Conservation (phyloP, 2,797 vertebrate genomes). For the Rhabdomys pumilio region DNA sequence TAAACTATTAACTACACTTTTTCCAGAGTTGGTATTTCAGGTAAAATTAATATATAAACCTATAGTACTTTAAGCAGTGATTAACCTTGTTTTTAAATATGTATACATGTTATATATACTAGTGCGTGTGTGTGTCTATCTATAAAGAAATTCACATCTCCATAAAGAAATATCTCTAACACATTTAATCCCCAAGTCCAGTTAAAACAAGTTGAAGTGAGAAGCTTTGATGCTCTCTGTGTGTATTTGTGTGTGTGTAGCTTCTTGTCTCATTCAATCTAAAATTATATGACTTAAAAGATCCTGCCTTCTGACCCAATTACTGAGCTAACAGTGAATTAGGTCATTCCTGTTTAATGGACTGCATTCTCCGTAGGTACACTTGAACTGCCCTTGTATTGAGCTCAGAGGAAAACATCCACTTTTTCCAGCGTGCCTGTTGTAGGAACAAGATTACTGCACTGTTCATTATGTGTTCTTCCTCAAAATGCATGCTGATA, state of each 20-base stretch:
- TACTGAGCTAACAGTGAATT: conserved; percentile 68
- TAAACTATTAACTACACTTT: neutral
- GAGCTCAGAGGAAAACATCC: conserved; percentile 68
- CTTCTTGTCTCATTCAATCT: conserved; percentile 6
- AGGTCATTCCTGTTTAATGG: conserved; percentile 70
- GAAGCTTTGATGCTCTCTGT: neutral
- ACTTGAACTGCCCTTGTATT: conserved; percentile 27
- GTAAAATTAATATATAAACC: neutral
- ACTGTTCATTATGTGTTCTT: conserved; percentile 43
- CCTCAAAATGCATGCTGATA: conserved; percentile 67
- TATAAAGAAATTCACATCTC: neutral
- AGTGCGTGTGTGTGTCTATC: neutral
- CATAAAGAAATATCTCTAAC: neutral
- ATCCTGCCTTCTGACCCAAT: conserved; percentile 66
- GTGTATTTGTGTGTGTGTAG: neutral
- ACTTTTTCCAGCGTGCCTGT: neutral
- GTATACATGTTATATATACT: neutral
- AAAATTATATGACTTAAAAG: conserved; percentile 49
- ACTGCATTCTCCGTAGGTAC: conserved; percentile 29
- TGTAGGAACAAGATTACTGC: conserved; percentile 46
- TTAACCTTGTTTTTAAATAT: neutral
- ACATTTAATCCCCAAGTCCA: neutral
- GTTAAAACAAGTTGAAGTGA: neutral
- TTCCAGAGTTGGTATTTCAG: neutral
- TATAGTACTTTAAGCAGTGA: neutral